Evolutionary conservation across 2,113 vertebrate species (phyloP).

Genomic region (Cryptomyrus ogoouensis): DNA sequence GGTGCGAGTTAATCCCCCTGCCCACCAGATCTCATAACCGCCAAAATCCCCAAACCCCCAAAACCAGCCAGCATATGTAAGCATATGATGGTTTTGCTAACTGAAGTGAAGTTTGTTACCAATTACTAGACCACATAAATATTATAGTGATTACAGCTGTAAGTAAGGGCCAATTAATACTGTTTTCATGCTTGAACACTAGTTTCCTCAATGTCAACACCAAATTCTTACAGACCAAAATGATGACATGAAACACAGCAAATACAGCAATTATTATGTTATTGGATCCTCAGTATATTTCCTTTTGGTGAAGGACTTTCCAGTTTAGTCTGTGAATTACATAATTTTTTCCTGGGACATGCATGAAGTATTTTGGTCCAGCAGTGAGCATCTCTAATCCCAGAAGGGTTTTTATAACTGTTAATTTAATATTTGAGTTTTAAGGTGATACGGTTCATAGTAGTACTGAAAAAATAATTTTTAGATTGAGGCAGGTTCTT

Average conservation of each 20-base stretch:
- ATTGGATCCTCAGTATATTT: not conserved
- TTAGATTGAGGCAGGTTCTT: not conserved
- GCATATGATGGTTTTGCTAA: not conserved
- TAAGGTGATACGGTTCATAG: not conserved
- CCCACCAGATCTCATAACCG: not conserved
- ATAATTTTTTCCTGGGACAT: not conserved
- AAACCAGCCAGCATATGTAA: not conserved
- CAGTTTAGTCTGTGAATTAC: not conserved
- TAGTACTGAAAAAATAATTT: not conserved
- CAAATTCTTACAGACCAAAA: not conserved
- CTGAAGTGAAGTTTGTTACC: not conserved
- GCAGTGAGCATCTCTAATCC: not conserved
- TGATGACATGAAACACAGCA: not conserved
- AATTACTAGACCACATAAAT: not conserved
- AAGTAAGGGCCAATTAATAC: not conserved
- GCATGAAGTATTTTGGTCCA: not conserved
- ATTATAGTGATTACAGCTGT: not conserved
- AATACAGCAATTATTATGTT: not conserved
- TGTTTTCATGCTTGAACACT: not conserved
- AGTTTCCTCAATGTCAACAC: not conserved
- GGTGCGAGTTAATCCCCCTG: not conserved
- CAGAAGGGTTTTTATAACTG: not conserved
- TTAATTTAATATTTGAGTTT: not conserved
- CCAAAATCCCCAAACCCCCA: not conserved
- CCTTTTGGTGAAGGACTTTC: not conserved